Percentiles rank a stretch among this genome's conserved stretches.
Evolutionary conservation across 2,797 vertebrate species (phyloP).

Genomic region (Parauchenoglanis ngamensis): DNA sequence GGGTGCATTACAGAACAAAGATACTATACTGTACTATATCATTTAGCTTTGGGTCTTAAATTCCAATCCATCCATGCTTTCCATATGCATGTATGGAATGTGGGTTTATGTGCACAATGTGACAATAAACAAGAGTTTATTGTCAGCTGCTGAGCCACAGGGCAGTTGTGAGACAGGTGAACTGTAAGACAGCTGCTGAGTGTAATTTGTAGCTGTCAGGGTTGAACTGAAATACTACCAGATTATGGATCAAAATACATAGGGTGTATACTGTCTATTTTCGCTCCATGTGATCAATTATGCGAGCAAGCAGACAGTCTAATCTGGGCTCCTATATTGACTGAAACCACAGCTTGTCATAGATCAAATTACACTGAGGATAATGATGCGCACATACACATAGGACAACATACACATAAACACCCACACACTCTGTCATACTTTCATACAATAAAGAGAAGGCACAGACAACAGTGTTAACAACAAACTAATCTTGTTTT

Average conservation of each 20-base stretch:
- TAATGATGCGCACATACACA: slow-evolving; percentile 38
- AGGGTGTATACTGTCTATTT: slow-evolving; percentile 39
- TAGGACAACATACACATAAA: slow-evolving; percentile 13
- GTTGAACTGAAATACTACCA: slow-evolving; percentile 28
- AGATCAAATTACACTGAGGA: slow-evolving; percentile 49
- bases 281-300: slow-evolving; percentile 44
- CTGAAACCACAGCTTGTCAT: slow-evolving; percentile 56
- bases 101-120: not conserved
- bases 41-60: slow-evolving; percentile 19
- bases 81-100: slow-evolving; percentile 39
- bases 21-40: slow-evolving; percentile 2
- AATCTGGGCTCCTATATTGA: slow-evolving; percentile 78
- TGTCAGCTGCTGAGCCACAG: slow-evolving; percentile 41
- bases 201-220: not conserved
- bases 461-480: slow-evolving; percentile 81
- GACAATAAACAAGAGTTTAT: slow-evolving; percentile 26
- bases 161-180: slow-evolving; percentile 55
- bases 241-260: slow-evolving; percentile 24
- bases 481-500: slow-evolving; percentile 82
- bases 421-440: slow-evolving; percentile 16
- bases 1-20: slow-evolving; percentile 19
- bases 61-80: slow-evolving; percentile 19
- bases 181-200: slow-evolving; percentile 45
- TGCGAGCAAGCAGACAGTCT: slow-evolving; percentile 66
- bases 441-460: slow-evolving; percentile 58